Evolutionary conservation across 92 coral and sea anemone species (phyloP).

Genomic region (Bergia sp.): DNA sequence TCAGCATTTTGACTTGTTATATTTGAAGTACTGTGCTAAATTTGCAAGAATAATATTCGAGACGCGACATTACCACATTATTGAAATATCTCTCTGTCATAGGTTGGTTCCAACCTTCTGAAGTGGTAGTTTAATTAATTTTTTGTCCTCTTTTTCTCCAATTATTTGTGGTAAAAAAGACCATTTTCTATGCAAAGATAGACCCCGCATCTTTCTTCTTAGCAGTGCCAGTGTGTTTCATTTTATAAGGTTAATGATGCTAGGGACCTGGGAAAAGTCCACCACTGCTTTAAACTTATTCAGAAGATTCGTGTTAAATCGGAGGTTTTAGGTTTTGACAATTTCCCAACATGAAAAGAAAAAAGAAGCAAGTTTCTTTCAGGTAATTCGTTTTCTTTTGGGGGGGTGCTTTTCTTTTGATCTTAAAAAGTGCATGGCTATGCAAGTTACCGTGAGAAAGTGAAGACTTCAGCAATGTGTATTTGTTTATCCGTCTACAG

Average conservation of each 20-base stretch:
- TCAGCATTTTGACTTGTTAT: not conserved
- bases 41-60: not conserved
- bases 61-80: not conserved
- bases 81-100: not conserved
- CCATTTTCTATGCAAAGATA: not conserved
- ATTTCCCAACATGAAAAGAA: not conserved
- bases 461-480: not conserved
- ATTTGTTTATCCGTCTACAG: slow-evolving; percentile 16
- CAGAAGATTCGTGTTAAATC: not conserved
- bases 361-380: slow-evolving; percentile 2
- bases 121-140: slow-evolving; percentile 5
- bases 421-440: slow-evolving; percentile 8
- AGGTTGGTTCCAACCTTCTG: not conserved
- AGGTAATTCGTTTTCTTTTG: not conserved
- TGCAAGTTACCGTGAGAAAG: slow-evolving; percentile 30
- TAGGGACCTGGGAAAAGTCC: not conserved
- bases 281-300: not conserved
- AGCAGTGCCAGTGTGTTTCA: not conserved
- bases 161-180: not conserved
- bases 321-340: not conserved
- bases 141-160: slow-evolving; percentile 11
- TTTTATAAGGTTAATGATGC: not conserved
- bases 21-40: not conserved
- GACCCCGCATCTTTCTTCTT: not conserved
- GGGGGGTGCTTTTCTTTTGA: not conserved